Evolutionary conservation across 2,113 vertebrate species (phyloP).

Genomic region (Egretta garzetta): DNA sequence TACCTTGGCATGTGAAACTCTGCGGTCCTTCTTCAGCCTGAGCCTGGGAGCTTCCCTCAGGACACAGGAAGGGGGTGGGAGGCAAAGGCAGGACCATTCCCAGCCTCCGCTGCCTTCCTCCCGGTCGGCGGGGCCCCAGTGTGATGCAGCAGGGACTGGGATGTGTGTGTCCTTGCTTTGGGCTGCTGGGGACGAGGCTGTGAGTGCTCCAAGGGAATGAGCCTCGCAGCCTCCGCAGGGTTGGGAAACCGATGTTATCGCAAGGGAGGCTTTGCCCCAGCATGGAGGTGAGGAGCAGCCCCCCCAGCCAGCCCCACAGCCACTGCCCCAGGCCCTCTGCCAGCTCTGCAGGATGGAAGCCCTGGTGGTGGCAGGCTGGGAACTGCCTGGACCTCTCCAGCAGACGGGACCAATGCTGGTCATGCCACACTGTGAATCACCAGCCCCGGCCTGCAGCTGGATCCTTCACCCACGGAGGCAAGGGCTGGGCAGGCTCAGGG

Average conservation of each 20-base stretch:
- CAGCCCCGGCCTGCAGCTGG: rapidly evolving
- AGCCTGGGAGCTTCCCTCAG: background rate
- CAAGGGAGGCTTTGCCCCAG: background rate
- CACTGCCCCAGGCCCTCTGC: background rate
- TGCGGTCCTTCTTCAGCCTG: background rate
- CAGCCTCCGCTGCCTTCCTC: background rate
- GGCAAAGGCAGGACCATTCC: background rate
- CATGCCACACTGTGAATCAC: background rate
- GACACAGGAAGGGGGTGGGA: background rate
- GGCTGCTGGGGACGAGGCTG: background rate
- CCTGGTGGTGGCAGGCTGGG: rapidly evolving
- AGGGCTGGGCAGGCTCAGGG: background rate
- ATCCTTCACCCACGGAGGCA: background rate
- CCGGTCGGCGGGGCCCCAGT: background rate
- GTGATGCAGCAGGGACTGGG: background rate
- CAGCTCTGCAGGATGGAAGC: background rate
- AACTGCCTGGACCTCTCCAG: background rate
- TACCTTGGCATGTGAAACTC: rapidly evolving
- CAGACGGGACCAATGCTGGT: rapidly evolving
- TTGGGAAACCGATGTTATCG: slow-evolving; percentile 36
- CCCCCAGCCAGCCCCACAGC: background rate
- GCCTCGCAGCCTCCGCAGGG: background rate
- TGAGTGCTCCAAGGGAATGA: background rate
- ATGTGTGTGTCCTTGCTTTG: background rate
- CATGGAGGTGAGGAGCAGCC: background rate